Conservation (phyloP, 2,888 invertebrate species). For the Drosophila histrio region DNA sequence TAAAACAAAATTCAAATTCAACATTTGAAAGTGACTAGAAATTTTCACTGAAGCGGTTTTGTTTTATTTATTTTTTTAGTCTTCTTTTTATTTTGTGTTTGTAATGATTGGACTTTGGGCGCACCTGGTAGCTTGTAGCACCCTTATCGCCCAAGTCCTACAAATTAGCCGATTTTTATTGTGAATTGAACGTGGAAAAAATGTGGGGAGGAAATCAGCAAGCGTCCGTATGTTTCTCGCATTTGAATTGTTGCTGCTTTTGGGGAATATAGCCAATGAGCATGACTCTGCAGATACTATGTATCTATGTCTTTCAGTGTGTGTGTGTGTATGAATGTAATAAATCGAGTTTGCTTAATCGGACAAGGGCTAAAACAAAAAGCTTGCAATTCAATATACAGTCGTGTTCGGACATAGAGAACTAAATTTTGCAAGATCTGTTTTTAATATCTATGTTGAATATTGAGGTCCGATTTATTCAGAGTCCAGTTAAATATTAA, state of each 20-base stretch:
- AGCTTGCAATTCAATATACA: conserved; percentile 10
- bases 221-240: conserved; percentile 11
- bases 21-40: conserved; percentile 24
- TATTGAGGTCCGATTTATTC: no score
- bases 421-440: no score
- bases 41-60: neutral
- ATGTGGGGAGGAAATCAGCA: conserved; percentile 11
- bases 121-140: conserved; percentile 7
- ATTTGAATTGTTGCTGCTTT: conserved; percentile 21
- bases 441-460: no score
- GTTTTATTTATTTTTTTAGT: neutral
- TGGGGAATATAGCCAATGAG: conserved; percentile 50
- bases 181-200: conserved; percentile 11
- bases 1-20: conserved; percentile 4
- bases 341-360: conserved; percentile 51
- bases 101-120: conserved; percentile 36
- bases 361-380: conserved; percentile 45
- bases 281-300: conserved; percentile 48
- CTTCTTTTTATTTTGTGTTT: conserved; percentile 4
- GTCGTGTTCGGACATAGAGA: neutral
- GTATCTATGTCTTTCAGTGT: neutral
- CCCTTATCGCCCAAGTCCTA: conserved; percentile 34
- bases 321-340: conserved; percentile 10
- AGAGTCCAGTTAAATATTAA: no score
- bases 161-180: conserved; percentile 20